phyloP scores from a whole-genome alignment of 2,797 vertebrate species.

The Acanthis flammea region DNA sequence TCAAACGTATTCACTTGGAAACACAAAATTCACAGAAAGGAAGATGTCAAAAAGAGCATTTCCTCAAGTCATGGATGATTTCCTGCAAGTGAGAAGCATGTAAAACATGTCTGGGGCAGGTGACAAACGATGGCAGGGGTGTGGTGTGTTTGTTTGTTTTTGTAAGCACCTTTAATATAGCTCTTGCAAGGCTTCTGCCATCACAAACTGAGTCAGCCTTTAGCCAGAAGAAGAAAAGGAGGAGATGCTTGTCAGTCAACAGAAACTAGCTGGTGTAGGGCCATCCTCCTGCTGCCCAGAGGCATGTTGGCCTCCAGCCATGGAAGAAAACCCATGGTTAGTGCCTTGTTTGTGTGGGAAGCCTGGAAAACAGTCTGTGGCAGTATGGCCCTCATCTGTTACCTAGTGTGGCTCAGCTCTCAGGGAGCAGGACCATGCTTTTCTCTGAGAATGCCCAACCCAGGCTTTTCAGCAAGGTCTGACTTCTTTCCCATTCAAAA shows the following conservation, averaged over 20 bases:
- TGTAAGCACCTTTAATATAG: not conserved
- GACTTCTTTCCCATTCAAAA: not conserved
- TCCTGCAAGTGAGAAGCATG: not conserved
- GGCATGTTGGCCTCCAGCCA: not conserved
- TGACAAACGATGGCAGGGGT: not conserved
- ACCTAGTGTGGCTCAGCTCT: not conserved
- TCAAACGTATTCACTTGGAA: not conserved
- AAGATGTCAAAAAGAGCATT: not conserved
- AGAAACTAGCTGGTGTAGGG: not conserved
- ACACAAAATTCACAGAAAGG: not conserved
- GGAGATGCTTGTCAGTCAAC: not conserved
- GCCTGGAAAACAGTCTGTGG: not conserved
- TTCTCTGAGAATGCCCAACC: not conserved
- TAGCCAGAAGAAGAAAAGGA: not conserved
- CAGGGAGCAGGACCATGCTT: not conserved
- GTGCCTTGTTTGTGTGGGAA: not conserved
- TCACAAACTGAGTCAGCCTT: not conserved
- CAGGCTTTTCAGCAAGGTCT: not conserved
- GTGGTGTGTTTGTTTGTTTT: not conserved
- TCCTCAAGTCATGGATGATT: not conserved
- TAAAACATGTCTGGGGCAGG: not conserved
- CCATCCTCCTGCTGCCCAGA: not conserved
- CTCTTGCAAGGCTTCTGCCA: not conserved
- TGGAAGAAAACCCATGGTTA: not conserved
- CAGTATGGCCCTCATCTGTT: not conserved